Evolutionary conservation across 2,888 invertebrate species (phyloP), one percentile per base, ranked within the genome.

Genomic region (Augiades crinisus): DNA sequence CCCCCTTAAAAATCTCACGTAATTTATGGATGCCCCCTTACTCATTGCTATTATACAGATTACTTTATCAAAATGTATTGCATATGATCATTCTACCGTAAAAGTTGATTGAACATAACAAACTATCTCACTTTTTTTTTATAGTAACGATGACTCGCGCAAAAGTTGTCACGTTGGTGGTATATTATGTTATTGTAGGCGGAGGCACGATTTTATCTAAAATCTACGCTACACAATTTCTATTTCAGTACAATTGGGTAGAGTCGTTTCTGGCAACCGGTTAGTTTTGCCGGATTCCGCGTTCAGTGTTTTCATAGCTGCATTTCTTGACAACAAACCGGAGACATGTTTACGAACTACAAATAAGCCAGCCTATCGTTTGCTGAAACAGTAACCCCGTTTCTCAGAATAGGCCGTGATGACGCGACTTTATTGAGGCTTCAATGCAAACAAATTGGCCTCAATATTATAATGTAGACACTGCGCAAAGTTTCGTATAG

Each of bases 331-430:
- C n/a, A 47, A 14, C 13, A 36, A 17, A 14, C 7, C 10, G 13
- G 19, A 27, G 51, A 55, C 52, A 58, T 61, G 63, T 67, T 52
- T 65, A 68, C 63, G 61, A 61, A 64, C 57, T 37, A 19, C 13
- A 13, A 22, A 46, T 47, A 47, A 2, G 5, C 43, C 17, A 13
- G 34, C 31, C 27, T 27, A 19, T 47, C 13, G 40, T 41, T 34
- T 34, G 36, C 36, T 30, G 36, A 50, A 50, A 50, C 43, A 21
- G 50, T 50, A 50, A 50, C 43, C 50, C 43, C 50, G 37, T 50
- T 50, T 50, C 50, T 14, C 30, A 50, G 43, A 50, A 44, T 50
- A 50, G 50, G 36, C 43, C 43, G 30, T 43, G 50, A 50, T 50
- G 43, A 43, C 36, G 43, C 10, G 50, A 37, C 43, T 50, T 50